Percentiles rank a stretch among this genome's conserved stretches.
Evolutionary conservation across 1,140 invertebrate genomes (phyloP).

Genomic region (Manduca sexta): DNA sequence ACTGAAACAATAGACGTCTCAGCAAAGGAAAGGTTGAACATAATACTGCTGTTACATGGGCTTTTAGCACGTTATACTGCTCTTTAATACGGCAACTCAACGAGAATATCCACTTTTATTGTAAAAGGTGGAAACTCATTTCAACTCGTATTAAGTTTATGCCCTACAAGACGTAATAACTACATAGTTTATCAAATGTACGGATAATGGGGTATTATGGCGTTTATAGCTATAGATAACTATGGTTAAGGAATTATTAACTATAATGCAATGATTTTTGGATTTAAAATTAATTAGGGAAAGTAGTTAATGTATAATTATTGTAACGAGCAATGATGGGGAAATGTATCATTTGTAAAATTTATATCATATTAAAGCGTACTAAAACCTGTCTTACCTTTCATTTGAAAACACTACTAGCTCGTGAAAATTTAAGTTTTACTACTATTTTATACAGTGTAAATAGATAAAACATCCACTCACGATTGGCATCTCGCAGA

Average conservation of each 20-base stretch:
- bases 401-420: too few species aligned
- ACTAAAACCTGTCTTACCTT: too few species aligned
- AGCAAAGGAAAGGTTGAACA: slow-evolving; percentile 25
- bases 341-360: too few species aligned
- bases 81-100: slow-evolving; percentile 21
- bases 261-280: too few species aligned
- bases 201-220: neutral
- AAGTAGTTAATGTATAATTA: too few species aligned
- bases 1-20: slow-evolving; percentile 25
- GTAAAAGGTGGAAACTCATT: slow-evolving; percentile 17
- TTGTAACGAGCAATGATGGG: too few species aligned
- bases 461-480: slow-evolving; percentile 2
- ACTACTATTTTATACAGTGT: slow-evolving; percentile 1
- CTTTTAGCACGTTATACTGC: slow-evolving; percentile 22
- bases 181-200: slow-evolving; percentile 2
- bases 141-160: slow-evolving; percentile 16
- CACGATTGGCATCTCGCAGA: slow-evolving; percentile 8
- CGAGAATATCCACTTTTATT: slow-evolving; percentile 11
- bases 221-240: too few species aligned
- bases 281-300: too few species aligned
- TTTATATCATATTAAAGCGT: too few species aligned
- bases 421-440: neutral
- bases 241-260: too few species aligned
- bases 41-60: slow-evolving; percentile 20
- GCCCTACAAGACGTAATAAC: slow-evolving; percentile 3